A percentile compares a stretch with the other conserved stretches of the same genome.
Evolutionary conservation across 2,113 vertebrate genomes (phyloP).

Genomic region (Rhinogobius similis): DNA sequence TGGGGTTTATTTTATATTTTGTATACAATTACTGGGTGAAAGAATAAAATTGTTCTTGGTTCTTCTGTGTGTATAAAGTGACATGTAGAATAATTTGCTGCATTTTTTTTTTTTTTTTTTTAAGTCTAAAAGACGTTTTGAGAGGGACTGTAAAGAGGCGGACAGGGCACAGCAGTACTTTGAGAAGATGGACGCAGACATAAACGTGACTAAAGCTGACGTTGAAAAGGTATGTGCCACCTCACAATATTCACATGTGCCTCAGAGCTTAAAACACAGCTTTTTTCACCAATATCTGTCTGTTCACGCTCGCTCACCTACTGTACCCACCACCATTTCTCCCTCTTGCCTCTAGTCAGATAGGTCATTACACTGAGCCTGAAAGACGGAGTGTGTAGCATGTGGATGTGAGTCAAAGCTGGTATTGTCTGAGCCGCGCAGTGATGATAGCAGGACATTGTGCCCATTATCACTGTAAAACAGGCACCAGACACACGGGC

Average conservation of each 20-base stretch:
- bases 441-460: slow-evolving; percentile 35
- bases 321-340: slow-evolving; percentile 4
- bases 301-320: slow-evolving; percentile 19
- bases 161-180: slow-evolving; percentile 95
- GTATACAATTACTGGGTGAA: no score
- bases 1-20: no score
- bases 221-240: slow-evolving; percentile 90
- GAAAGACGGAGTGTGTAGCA: slow-evolving; percentile 24
- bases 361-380: slow-evolving; percentile 12
- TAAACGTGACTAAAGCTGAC: slow-evolving; percentile 98
- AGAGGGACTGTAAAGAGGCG: slow-evolving; percentile 95
- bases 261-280: slow-evolving; percentile 16
- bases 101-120: neutral
- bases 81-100: neutral
- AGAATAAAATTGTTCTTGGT: no score
- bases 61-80: neutral
- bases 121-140: slow-evolving; percentile 90
- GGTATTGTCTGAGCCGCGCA: slow-evolving; percentile 40
- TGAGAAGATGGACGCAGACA: slow-evolving; percentile 97
- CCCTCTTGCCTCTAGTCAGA: neutral
- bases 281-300: slow-evolving; percentile 26
- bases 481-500: slow-evolving; percentile 26
- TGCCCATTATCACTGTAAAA: slow-evolving; percentile 43
- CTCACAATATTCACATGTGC: neutral
- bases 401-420: slow-evolving; percentile 41